Evolutionary conservation across 2,888 invertebrate species (phyloP).

Genomic region (Trachelus tabidus): DNA sequence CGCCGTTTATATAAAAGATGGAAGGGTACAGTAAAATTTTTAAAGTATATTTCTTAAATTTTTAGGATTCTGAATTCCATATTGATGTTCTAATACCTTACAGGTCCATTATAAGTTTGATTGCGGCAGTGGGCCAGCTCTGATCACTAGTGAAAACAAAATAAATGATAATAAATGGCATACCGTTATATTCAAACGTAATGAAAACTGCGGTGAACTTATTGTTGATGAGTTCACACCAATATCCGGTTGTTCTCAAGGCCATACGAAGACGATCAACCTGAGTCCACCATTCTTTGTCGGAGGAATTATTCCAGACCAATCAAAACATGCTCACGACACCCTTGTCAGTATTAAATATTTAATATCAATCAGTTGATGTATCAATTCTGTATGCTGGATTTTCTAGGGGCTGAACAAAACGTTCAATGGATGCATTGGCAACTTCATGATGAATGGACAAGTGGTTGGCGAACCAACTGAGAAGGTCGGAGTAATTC

Average conservation of each 20-base stretch:
- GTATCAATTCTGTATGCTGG: slow-evolving; percentile 11
- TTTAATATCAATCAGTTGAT: background rate
- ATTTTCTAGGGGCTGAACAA: slow-evolving; percentile 70
- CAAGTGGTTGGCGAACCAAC: slow-evolving; percentile 73
- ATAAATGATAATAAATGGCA: slow-evolving; percentile 88
- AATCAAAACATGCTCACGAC: slow-evolving; percentile 42
- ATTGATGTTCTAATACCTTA: slow-evolving; percentile 22
- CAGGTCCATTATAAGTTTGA: slow-evolving; percentile 79
- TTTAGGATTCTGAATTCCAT: background rate
- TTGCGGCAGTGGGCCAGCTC: slow-evolving; percentile 75
- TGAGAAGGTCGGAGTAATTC: slow-evolving; percentile 74
- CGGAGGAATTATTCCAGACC: slow-evolving; percentile 78
- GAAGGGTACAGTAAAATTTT: slow-evolving; percentile 69
- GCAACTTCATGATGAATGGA: slow-evolving; percentile 79
- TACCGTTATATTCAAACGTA: slow-evolving; percentile 75
- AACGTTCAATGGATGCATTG: slow-evolving; percentile 87
- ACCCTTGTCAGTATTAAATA: background rate
- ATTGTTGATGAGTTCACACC: slow-evolving; percentile 73
- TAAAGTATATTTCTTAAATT: background rate
- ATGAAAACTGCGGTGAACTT: slow-evolving; percentile 74
- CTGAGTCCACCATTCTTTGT: slow-evolving; percentile 81
- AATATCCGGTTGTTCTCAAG: slow-evolving; percentile 69
- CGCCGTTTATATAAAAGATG: slow-evolving; percentile 80
- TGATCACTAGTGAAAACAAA: slow-evolving; percentile 69
- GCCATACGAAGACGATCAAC: slow-evolving; percentile 69